A percentile compares a stretch with the other conserved stretches of the same genome.
These are phyloP conservation scores for Choloepus didactylus DNA, from an alignment of 2,797 vertebrate species.

Conservation along the genomic window DNA sequence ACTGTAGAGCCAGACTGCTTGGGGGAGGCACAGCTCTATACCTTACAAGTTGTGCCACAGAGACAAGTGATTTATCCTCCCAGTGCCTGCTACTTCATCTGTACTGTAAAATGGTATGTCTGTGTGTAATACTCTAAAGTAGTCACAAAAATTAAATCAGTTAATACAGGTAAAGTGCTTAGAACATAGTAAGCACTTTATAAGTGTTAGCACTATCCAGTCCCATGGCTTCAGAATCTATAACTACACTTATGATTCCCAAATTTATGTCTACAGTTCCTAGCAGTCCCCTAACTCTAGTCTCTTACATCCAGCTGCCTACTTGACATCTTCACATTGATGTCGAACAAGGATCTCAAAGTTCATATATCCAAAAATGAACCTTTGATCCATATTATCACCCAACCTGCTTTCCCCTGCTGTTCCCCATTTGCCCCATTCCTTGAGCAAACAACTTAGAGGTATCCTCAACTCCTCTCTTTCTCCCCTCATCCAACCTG, in stretches of 20 bases:
- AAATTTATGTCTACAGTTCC: background rate
- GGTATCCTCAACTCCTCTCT: background rate
- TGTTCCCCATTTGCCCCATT: background rate
- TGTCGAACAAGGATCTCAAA: background rate
- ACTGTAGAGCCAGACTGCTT: background rate
- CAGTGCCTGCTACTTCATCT: background rate
- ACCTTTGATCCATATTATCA: background rate
- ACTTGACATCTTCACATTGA: background rate
- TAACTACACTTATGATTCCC: background rate
- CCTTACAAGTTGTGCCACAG: background rate
- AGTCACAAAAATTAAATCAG: slow-evolving; percentile 30
- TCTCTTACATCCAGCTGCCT: background rate
- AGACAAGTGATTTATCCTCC: background rate
- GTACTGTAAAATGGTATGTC: background rate
- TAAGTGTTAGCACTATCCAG: background rate
- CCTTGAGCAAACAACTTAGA: background rate
- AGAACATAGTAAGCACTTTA: background rate
- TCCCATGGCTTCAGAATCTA: background rate
- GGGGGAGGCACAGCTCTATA: background rate
- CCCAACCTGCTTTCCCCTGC: background rate
- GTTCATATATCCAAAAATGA: background rate
- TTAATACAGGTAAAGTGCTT: background rate
- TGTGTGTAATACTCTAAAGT: background rate
- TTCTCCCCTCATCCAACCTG: background rate
- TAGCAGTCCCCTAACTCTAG: background rate